A percentile compares a stretch with the other conserved stretches of the same genome.
Evolutionary conservation across 2,888 invertebrate genomes (phyloP).

Genomic region (Allophyes oxyacanthae): DNA sequence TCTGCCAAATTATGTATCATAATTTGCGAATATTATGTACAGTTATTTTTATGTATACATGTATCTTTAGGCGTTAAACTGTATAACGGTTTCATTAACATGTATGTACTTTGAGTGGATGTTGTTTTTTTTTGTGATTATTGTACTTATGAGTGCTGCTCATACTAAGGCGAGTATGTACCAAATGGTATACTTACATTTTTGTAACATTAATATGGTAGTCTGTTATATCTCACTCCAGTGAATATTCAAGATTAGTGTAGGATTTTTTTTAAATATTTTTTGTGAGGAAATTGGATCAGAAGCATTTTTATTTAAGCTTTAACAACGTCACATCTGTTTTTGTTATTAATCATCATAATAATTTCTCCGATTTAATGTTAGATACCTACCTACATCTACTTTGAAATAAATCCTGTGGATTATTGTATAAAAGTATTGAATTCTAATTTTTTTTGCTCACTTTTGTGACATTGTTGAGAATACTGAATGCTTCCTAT

Average conservation of each 20-base stretch:
- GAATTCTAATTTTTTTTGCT: no score
- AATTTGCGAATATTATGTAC: constrained; percentile 62
- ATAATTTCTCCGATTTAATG: no score
- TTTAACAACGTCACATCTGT: no score
- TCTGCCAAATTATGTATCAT: constrained; percentile 73
- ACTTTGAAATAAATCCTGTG: no score
- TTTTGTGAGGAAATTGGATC: no score
- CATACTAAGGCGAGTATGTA: constrained; percentile 38
- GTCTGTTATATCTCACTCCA: constrained; percentile 15
- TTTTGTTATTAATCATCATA: no score
- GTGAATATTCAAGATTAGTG: neutral
- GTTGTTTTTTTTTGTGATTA: constrained; percentile 75
- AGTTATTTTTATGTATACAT: constrained; percentile 51
- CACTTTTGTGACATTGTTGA: no score
- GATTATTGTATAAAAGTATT: no score
- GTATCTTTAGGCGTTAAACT: constrained; percentile 48
- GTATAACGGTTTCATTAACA: constrained; percentile 54
- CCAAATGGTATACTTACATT: constrained; percentile 41
- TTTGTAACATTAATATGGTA: constrained; percentile 15
- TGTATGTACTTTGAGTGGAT: constrained; percentile 59
- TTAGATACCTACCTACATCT: no score
- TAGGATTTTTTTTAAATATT: no score
- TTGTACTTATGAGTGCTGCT: constrained; percentile 81
- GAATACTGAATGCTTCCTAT: no score
- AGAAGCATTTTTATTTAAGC: no score